phyloP scores from a whole-genome alignment of 2,888 invertebrate genomes.

The Pilophorus perplexus region DNA sequence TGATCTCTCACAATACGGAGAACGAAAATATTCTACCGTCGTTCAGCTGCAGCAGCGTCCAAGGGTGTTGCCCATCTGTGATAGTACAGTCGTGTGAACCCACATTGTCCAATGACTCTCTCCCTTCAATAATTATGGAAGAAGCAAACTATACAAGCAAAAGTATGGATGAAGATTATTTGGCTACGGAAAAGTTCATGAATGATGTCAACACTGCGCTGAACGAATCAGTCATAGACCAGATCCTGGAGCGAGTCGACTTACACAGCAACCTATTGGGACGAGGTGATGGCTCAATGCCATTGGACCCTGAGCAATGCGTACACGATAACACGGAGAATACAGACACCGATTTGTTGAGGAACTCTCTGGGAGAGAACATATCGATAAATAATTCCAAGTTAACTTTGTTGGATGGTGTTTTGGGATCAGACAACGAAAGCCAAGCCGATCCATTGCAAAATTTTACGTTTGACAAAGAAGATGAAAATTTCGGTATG shows the following conservation, averaged over 20 bases:
- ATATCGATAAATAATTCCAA: too few relatives aligned
- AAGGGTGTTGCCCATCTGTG: not conserved
- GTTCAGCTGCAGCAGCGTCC: not conserved
- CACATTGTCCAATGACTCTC: conserved; percentile 15
- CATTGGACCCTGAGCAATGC: too few relatives aligned
- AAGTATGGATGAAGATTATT: conserved; percentile 22
- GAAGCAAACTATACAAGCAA: not conserved
- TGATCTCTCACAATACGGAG: conserved; percentile 5
- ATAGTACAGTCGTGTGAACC: not conserved
- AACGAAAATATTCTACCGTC: conserved; percentile 4
- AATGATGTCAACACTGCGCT: conserved; percentile 28
- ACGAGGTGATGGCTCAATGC: not conserved
- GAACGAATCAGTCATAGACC: conserved; percentile 27
- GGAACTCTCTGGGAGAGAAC: too few relatives aligned
- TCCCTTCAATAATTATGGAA: conserved; percentile 11
- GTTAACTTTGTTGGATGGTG: too few relatives aligned
- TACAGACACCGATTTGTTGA: too few relatives aligned
- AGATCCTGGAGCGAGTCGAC: too few relatives aligned
- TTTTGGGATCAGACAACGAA: too few relatives aligned
- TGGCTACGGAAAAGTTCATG: conserved; percentile 24
- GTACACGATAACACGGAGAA: too few relatives aligned
- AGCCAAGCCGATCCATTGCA: too few relatives aligned
- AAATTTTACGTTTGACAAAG: too few relatives aligned
- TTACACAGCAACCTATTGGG: not conserved
- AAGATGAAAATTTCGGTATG: too few relatives aligned